phyloP scores from a whole-genome alignment of 2,888 invertebrate genomes.

The Coremacera marginata region DNA sequence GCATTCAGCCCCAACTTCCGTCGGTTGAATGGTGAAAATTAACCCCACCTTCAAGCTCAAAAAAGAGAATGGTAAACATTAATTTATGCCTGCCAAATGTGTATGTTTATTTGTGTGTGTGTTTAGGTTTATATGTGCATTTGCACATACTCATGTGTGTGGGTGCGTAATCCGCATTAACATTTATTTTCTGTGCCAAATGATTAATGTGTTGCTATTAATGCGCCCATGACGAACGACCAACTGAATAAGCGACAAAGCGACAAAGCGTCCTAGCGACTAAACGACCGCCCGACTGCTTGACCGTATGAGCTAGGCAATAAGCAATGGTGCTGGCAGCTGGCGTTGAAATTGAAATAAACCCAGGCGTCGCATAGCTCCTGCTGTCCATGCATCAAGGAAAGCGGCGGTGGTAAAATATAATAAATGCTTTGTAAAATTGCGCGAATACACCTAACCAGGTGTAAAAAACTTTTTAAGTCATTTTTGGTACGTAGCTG shows the following conservation, averaged over 20 bases:
- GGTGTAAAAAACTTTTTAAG: too few species aligned
- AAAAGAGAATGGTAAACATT: constrained; percentile 61
- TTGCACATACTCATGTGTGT: not conserved
- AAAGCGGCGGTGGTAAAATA: too few species aligned
- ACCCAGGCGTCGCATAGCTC: too few species aligned
- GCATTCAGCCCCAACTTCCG: constrained; percentile 36
- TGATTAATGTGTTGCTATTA: constrained; percentile 67
- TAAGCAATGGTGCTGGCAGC: too few species aligned
- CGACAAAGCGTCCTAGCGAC: not conserved
- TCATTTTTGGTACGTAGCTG: too few species aligned
- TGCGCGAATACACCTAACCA: too few species aligned
- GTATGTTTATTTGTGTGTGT: constrained; percentile 35
- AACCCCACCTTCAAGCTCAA: constrained; percentile 50
- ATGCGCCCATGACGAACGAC: constrained; percentile 64
- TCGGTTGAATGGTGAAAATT: constrained; percentile 47
- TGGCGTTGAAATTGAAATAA: too few species aligned
- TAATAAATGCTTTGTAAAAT: too few species aligned
- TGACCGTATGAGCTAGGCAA: too few species aligned
- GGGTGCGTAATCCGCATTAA: constrained; percentile 39
- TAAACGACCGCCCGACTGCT: too few species aligned
- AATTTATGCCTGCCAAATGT: constrained; percentile 54
- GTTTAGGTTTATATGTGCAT: not conserved
- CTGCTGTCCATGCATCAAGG: too few species aligned
- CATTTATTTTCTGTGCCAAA: constrained; percentile 52
- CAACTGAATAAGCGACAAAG: not conserved